Evolutionary conservation across 1,140 invertebrate genomes (phyloP), one percentile per base, ranked within the genome.

Genomic region (Drosophila pseudoobscura): DNA sequence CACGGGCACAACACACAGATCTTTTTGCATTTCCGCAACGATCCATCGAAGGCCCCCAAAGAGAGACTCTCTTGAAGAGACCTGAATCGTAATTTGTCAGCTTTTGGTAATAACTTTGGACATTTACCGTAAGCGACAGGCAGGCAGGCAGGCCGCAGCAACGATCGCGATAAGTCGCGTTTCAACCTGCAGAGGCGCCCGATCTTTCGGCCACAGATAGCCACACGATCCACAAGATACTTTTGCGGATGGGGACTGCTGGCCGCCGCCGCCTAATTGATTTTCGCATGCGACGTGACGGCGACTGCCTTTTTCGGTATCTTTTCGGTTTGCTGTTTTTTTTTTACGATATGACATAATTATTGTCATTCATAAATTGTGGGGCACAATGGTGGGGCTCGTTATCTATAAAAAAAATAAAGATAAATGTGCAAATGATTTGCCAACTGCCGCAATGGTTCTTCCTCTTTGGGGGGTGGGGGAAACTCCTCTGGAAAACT

Each of bases 101-200:
- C 82, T 84, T 84, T 85, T 80, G 75, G 80, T 84, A 87, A 84
- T 87, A 84, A 87, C 82, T 84, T 87, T 76, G 77, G 82, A 87
- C 72, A 87, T 84, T 85, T 77, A 84, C 82, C 80, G 80, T 80
- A 87, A 84, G 73, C 70, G 66, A 72, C 57, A 77, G 75, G 35
- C 35, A 35, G 75, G 35, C 35, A 35, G 31, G 31, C 56, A 26
- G 51, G 9, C 9, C 35, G 35, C 35, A 13, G 35, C 11, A 13
- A 5, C 73, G 72, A 75, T 84, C 68, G 72, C 63, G 68, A 87
- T 87, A 87, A 85, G 78, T 70, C 35, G 35, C 35, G 11, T 58
- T 83, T 85, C 53, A 84, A 84, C 80, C 82, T 87, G 80, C 69
- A 47, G 61, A 54, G 57, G 49, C 20, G 57, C 73, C 60, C 57